Evolutionary conservation across 1,140 invertebrate species (phyloP).

Genomic region (Eumaeus atala): DNA sequence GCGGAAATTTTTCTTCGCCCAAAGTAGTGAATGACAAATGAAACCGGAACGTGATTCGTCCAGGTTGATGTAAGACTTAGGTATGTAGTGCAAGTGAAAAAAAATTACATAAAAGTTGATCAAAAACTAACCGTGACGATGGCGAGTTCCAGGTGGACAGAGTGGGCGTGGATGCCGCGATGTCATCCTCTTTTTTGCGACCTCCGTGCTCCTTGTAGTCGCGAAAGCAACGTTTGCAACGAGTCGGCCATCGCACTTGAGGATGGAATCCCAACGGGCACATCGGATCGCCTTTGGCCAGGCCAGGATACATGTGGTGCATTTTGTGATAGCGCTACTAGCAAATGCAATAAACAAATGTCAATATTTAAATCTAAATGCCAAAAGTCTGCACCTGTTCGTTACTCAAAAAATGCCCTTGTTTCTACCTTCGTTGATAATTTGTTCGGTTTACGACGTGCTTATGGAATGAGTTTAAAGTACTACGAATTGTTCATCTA

Average conservation of each 20-base stretch:
- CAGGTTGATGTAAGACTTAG: too few species aligned
- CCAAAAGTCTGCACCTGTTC: conserved; percentile 30
- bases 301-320: conserved; percentile 85
- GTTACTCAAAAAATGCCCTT: conserved; percentile 15
- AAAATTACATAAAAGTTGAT: too few species aligned
- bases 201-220: conserved; percentile 93
- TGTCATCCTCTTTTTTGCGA: conserved; percentile 80
- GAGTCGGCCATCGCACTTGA: conserved; percentile 92
- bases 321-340: conserved; percentile 66
- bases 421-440: conserved; percentile 27
- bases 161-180: conserved; percentile 84
- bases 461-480: conserved; percentile 66
- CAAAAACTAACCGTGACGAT: conserved; percentile 71
- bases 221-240: conserved; percentile 94
- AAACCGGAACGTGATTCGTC: too few species aligned
- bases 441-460: conserved; percentile 29
- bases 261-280: conserved; percentile 95
- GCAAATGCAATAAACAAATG: conserved; percentile 64
- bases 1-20: too few species aligned
- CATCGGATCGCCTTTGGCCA: conserved; percentile 88
- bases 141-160: conserved; percentile 80
- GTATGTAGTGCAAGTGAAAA: too few species aligned
- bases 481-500: conserved; percentile 60
- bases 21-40: too few species aligned
- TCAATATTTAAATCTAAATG: conserved; percentile 54